Conservation (phyloP, 1,140 invertebrate species). For the Caerostris extrusa region DNA sequence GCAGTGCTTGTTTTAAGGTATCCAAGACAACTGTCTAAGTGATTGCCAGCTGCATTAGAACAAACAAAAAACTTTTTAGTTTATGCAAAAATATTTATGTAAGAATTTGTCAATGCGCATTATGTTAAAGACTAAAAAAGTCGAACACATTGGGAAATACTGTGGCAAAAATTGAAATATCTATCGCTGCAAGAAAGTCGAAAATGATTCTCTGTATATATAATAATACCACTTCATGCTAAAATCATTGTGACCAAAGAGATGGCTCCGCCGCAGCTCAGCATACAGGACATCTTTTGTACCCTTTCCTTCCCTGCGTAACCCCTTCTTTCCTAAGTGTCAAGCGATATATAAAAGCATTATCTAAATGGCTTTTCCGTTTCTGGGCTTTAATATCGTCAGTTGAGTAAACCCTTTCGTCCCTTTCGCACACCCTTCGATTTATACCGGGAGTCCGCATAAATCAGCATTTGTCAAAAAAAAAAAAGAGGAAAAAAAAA, state of each 20-base stretch:
- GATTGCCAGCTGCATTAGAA: too few species aligned
- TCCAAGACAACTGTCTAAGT: too few species aligned
- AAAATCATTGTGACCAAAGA: background rate
- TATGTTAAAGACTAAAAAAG: too few species aligned
- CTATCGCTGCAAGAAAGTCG: too few species aligned
- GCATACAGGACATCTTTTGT: background rate
- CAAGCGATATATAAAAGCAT: conserved; percentile 71
- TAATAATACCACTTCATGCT: too few species aligned
- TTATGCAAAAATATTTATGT: too few species aligned
- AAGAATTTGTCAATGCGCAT: too few species aligned
- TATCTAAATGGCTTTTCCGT: conserved; percentile 72
- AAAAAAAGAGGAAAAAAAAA: background rate
- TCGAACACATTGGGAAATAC: too few species aligned
- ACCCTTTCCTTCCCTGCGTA: background rate
- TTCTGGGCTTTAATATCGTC: conserved; percentile 56
- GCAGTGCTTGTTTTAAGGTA: too few species aligned
- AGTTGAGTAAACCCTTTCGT: conserved; percentile 47
- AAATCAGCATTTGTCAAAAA: conserved; percentile 71
- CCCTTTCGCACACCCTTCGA: conserved; percentile 18
- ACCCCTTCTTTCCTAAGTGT: conserved; percentile 62
- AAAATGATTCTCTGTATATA: too few species aligned
- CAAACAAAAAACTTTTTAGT: too few species aligned
- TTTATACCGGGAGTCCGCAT: background rate
- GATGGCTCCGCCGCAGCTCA: background rate
- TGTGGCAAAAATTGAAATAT: too few species aligned